Base-by-base conservation (phyloP, 2,888 invertebrate species). In the Cancer borealis region DNA sequence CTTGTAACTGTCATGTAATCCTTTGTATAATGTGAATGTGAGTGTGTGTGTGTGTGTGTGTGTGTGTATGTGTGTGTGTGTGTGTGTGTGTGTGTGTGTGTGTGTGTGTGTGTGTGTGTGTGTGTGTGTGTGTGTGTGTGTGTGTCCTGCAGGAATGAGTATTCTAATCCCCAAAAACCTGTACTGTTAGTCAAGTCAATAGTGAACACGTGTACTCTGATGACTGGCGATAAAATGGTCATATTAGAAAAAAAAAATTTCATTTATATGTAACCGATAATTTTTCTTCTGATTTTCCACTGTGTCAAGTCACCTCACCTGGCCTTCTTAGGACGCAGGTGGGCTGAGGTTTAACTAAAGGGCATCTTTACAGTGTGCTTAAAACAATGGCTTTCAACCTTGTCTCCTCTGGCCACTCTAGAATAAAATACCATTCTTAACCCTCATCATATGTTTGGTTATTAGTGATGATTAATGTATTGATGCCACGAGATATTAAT, bases 1-100 rank as follows among this genome's bases (percentile, higher is more conserved):
- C 79, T 79, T 79, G 30, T 79, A 79, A 79, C 79, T 73, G 73
- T 79, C 79, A 79, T 79, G 79, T 79, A 79, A 3, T 79, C 79
- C 79, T 79, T 79, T 79, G 30, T 79, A 30, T 79, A 79, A 30
- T 30, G 79, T 30, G 30, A 30, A 30, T 30, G 79, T 79, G 79
- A 30, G 79, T 30, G 79, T 79, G 79, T 30, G 79, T 79, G 79
- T 30, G 79, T 79, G 79, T 79, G 79, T 30, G 79, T 79, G 79
- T 30, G 79, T 79, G 79, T 79, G 30, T 79, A 30, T 79, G 79
- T 73, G 30, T 79, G 79, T 79, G 30, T 79, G 79, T 79, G 79
- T 79, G 79, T 79, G 79, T 79, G 79, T 79, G 73, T 4, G 79
- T 30, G 79, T 30, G 79, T 79, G 30, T 66, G 66, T 21, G 66